Base-by-base conservation (phyloP, 2,113 vertebrate genomes). In the Formicarius rufipectus region DNA sequence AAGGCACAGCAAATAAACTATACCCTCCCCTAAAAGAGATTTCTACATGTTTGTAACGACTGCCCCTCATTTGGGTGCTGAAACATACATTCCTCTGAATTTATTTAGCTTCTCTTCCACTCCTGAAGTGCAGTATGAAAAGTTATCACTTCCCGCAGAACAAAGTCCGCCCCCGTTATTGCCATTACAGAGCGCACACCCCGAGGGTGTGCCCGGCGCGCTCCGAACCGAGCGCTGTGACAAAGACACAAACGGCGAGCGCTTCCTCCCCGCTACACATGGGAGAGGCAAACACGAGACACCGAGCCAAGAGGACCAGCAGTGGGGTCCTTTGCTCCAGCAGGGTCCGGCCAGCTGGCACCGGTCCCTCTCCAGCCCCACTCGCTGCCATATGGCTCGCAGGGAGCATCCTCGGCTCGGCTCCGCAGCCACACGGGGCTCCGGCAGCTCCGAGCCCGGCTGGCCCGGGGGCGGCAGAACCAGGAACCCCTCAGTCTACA, bases 211-310 rank as follows among this genome's bases (percentile, higher is more conserved):
- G 9, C 31, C 23, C 35, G 8, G 40, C 39, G 25, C 9, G 3
- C 14, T 20, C 17, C 13, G 25, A 40, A 17, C 22, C 20, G 12
- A 0, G 1, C n/a, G 2, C 14, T 16, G 47, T 0, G 14, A 73
- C 50, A 27, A 12, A 33, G 44, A 58, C 3, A 25, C 0, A 0
- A 7, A 42, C 6, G 58, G 30, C 35, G 14, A 9, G 28, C 16
- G 1, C 22, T 45, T 15, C 28, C 25, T 59, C 4, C 53, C 37
- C 39, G 35, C 56, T 72, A 58, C 22, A 52, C 10, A 1, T 0
- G 22, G 8, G 33, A 8, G 17, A n/a, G 60, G 44, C 11, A 42
- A 33, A 50, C 2, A 0, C 80, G 53, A 91, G 23, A 2, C 0
- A 16, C 1, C 4, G 2, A 39, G 22, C 45, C 83, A 37, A 39